Percentiles rank a stretch among this genome's conserved stretches.
phyloP scores from a whole-genome alignment of 2,888 invertebrate species.

The Megaustenia siamemsis region DNA sequence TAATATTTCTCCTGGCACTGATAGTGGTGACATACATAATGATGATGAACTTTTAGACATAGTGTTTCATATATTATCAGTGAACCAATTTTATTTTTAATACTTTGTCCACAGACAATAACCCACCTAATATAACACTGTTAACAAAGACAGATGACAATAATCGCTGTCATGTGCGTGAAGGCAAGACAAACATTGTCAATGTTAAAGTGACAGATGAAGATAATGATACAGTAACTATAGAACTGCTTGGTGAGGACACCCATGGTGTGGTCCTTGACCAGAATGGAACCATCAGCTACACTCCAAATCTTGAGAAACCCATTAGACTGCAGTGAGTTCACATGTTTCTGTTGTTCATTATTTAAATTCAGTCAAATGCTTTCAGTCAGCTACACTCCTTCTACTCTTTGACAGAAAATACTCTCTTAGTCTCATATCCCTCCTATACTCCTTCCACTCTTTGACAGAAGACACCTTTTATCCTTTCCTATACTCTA shows the following conservation, averaged over 20 bases:
- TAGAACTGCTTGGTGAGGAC: not conserved
- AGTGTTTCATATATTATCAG: too few relatives aligned
- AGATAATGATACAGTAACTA: not conserved
- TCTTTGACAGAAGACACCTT: too few relatives aligned
- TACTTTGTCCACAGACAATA: not conserved
- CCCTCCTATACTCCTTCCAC: too few relatives aligned
- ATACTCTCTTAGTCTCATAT: too few relatives aligned
- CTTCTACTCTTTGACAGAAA: too few relatives aligned
- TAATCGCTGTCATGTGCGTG: not conserved
- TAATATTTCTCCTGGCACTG: too few relatives aligned
- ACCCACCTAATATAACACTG: not conserved
- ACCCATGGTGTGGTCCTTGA: not conserved
- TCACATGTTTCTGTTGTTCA: not conserved
- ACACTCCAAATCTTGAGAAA: conserved; percentile 15
- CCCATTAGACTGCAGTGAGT: conserved; percentile 1
- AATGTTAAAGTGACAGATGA: not conserved
- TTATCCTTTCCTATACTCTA: too few relatives aligned
- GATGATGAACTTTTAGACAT: too few relatives aligned
- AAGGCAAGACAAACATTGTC: not conserved
- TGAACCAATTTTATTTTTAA: too few relatives aligned
- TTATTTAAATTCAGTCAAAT: too few relatives aligned
- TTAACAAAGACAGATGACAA: not conserved
- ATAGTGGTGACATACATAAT: too few relatives aligned
- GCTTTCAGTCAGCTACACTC: too few relatives aligned
- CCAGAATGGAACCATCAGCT: conserved; percentile 14